phyloP scores from a whole-genome alignment of 2,888 invertebrate genomes.

The Meandrusa payeni region DNA sequence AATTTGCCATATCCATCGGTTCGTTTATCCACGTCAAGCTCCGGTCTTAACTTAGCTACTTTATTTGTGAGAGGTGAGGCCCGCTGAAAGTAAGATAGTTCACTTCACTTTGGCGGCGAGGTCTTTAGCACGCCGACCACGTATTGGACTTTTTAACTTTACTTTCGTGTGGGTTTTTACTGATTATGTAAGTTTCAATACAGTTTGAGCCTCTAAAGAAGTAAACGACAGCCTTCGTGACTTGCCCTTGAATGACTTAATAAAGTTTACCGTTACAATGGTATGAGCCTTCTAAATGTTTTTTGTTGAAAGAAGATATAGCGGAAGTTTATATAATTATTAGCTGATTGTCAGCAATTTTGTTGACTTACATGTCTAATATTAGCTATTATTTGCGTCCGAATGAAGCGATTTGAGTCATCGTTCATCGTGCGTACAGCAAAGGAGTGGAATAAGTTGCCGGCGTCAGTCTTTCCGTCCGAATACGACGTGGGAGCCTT shows the following conservation, averaged over 20 bases:
- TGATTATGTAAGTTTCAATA: conserved; percentile 34
- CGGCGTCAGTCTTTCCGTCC: too few species aligned
- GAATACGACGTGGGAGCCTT: too few species aligned
- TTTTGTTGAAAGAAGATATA: too few species aligned
- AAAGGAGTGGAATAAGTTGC: too few species aligned
- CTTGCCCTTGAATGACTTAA: conserved; percentile 13
- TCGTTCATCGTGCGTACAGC: too few species aligned
- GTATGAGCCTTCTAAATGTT: background rate
- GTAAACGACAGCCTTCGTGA: conserved; percentile 24
- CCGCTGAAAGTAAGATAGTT: conserved; percentile 74
- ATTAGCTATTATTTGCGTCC: too few species aligned
- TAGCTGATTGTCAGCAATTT: too few species aligned
- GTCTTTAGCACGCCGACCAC: conserved; percentile 47
- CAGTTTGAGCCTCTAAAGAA: conserved; percentile 27
- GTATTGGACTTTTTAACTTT: conserved; percentile 57
- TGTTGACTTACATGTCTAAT: too few species aligned
- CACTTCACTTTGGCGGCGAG: conserved; percentile 44
- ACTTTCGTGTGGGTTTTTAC: conserved; percentile 39
- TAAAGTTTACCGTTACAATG: conserved; percentile 3
- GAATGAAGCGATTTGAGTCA: too few species aligned
- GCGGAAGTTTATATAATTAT: too few species aligned
- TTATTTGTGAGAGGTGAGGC: conserved; percentile 67
- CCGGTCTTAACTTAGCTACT: conserved; percentile 52
- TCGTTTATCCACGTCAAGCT: conserved; percentile 15
- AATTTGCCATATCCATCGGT: conserved; percentile 40